Percentiles rank a stretch among this genome's conserved stretches.
Conservation (phyloP, 2,797 vertebrate genomes). For the Channallabes apus region DNA sequence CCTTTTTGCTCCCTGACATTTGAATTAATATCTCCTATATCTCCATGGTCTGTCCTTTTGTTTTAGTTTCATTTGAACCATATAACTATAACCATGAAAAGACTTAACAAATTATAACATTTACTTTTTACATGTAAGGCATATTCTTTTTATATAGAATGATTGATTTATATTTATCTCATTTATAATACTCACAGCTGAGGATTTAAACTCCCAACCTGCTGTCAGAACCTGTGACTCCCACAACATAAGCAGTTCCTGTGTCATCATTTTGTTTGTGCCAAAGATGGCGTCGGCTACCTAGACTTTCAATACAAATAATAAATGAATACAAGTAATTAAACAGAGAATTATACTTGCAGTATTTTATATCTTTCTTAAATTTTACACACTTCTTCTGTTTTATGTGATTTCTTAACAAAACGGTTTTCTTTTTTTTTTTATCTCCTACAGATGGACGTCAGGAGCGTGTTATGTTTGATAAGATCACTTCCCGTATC, state of each 20-base stretch:
- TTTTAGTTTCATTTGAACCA: neutral
- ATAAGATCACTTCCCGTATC: conserved; percentile 96
- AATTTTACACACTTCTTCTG: neutral
- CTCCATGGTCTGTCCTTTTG: neutral
- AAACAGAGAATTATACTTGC: neutral
- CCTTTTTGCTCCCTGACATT: neutral
- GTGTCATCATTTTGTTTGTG: neutral
- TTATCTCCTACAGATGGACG: conserved; percentile 81
- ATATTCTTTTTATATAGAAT: too few species aligned
- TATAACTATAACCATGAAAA: neutral
- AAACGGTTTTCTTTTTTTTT: neutral
- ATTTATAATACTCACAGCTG: too few species aligned
- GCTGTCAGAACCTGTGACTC: too few species aligned
- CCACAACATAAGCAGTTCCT: neutral
- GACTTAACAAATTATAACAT: neutral
- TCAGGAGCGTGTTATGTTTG: conserved; percentile 97
- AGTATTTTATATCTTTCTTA: neutral
- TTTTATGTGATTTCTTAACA: neutral
- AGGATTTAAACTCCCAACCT: too few species aligned
- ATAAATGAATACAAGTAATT: neutral
- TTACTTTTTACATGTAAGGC: too few species aligned
- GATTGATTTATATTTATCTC: too few species aligned
- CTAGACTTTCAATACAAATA: too few species aligned
- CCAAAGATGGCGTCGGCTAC: neutral
- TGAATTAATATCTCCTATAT: neutral